phyloP scores from a whole-genome alignment of 2,797 vertebrate species.

The Phoeniculus purpureus region DNA sequence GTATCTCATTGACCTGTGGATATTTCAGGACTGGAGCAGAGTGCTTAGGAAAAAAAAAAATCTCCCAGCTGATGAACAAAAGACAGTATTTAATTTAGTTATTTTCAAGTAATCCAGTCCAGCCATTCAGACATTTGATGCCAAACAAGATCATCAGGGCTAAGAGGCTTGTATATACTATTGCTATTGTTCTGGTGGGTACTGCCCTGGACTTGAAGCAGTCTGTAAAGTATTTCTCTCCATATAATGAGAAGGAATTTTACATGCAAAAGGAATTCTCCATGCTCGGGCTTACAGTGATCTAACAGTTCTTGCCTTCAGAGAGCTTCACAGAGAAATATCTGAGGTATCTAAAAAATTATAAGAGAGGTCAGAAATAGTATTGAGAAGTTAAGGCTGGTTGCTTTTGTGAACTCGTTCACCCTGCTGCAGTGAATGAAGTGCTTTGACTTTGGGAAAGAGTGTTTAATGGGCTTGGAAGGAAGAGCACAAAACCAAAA shows the following conservation, averaged over 20 bases:
- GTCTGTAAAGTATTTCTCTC: slow-evolving; percentile 1
- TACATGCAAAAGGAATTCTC: slow-evolving; percentile 35
- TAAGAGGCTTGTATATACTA: slow-evolving; percentile 24
- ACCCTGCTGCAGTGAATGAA: neutral
- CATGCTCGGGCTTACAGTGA: neutral
- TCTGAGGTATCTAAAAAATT: slow-evolving; percentile 29
- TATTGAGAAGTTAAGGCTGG: neutral
- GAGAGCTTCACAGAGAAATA: neutral
- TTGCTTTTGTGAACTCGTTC: neutral
- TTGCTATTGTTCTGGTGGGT: slow-evolving; percentile 28
- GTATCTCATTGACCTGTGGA: slow-evolving; percentile 6
- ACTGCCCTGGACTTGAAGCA: slow-evolving; percentile 7
- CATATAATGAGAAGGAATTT: slow-evolving; percentile 43
- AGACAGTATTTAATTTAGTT: slow-evolving; percentile 26
- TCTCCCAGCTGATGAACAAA: slow-evolving; percentile 6
- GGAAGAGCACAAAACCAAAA: neutral
- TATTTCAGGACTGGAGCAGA: neutral
- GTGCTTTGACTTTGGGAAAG: neutral
- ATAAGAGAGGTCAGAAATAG: neutral
- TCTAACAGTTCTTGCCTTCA: slow-evolving; percentile 6
- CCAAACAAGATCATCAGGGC: slow-evolving; percentile 37
- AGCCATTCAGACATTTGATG: slow-evolving; percentile 16
- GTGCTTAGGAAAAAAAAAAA: neutral
- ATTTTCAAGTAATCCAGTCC: slow-evolving; percentile 33
- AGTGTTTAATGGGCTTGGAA: neutral